Conservation (phyloP, 2,113 vertebrate genomes). For the Psittacula cyanocephala region DNA sequence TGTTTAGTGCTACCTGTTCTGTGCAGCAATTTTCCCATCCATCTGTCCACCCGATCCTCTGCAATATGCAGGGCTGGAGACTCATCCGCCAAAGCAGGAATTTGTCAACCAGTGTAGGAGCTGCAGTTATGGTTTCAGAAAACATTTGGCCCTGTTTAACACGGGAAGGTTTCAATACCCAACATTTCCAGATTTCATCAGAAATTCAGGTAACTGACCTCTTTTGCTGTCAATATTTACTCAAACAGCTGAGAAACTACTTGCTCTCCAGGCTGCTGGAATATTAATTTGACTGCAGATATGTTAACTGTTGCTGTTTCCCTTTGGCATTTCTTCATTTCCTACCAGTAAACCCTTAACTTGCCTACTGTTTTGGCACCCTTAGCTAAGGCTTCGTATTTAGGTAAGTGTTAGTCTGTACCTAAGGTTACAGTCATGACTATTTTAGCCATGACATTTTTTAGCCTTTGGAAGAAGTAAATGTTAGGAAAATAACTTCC, state of each 20-base stretch:
- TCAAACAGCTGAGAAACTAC: not conserved
- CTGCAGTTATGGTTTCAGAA: not conserved
- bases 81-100: not conserved
- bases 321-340: conserved; percentile 16
- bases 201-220: not conserved
- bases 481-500: conserved; percentile 51
- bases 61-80: not conserved
- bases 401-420: not conserved
- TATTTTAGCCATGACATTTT: conserved; percentile 45
- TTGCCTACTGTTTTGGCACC: not conserved
- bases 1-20: not conserved
- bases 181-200: not conserved
- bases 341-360: not conserved
- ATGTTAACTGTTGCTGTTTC: not conserved
- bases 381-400: not conserved
- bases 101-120: not conserved
- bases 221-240: not conserved
- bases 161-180: not conserved
- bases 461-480: conserved; percentile 47
- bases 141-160: not conserved
- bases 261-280: not conserved
- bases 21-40: not conserved
- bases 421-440: not conserved
- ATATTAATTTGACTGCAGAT: conserved; percentile 4
- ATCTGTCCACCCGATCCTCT: rapidly evolving